These are phyloP conservation scores for Reticulitermes speratus DNA, from an alignment of 1,140 invertebrate genomes.

Conservation along the genomic window DNA sequence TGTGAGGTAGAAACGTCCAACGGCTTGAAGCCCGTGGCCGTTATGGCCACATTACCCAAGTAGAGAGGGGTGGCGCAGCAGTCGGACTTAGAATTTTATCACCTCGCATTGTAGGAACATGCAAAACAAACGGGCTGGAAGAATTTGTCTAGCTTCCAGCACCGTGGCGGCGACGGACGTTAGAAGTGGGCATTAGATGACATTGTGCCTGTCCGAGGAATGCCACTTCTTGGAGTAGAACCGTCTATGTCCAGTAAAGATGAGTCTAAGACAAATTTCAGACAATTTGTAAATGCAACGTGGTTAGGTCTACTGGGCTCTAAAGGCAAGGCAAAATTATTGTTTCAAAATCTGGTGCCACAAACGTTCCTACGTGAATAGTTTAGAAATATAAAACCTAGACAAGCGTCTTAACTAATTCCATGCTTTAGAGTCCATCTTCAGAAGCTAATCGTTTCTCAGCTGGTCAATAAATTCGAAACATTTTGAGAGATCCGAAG, in stretches of 20 bases:
- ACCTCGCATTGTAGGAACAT: neutral
- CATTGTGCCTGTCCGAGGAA: neutral
- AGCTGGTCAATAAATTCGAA: too few species aligned
- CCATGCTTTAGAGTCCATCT: too few species aligned
- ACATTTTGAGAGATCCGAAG: too few species aligned
- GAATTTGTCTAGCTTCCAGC: slow-evolving; percentile 8
- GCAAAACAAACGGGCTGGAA: slow-evolving; percentile 13
- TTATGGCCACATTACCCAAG: slow-evolving; percentile 6
- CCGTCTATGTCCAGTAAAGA: neutral
- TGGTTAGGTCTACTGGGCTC: too few species aligned
- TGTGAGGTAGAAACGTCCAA: neutral
- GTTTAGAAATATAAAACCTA: too few species aligned
- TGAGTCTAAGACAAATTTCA: neutral
- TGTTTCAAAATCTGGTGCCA: too few species aligned
- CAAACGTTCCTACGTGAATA: too few species aligned
- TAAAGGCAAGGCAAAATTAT: too few species aligned
- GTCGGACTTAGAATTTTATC: neutral
- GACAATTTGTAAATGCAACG: neutral
- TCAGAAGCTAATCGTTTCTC: too few species aligned
- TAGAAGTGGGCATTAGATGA: neutral
- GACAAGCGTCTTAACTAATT: too few species aligned
- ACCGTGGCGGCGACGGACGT: neutral
- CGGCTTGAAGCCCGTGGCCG: neutral
- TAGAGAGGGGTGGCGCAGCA: neutral
- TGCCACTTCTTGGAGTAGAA: neutral